phyloP scores from a whole-genome alignment of 2,113 vertebrate genomes.

The Zapornia atra region DNA sequence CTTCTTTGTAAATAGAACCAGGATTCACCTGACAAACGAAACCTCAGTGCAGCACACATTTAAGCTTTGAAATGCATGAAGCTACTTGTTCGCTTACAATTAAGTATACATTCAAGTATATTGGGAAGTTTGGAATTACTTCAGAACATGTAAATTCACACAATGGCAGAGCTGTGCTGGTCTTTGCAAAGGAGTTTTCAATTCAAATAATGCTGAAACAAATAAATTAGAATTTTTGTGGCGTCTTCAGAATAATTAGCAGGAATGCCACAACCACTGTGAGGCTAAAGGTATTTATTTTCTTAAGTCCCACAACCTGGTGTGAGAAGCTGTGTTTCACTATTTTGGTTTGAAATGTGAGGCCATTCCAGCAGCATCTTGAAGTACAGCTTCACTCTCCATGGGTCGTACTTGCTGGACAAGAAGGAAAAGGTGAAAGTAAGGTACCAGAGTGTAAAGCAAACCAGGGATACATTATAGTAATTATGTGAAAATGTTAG shows the following conservation, averaged over 20 bases:
- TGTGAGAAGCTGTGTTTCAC: neutral
- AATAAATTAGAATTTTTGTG: slow-evolving; percentile 42
- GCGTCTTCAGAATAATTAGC: slow-evolving; percentile 59
- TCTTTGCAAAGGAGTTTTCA: slow-evolving; percentile 18
- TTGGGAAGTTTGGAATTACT: neutral
- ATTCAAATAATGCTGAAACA: slow-evolving; percentile 31
- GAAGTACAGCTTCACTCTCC: neutral
- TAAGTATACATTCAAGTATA: neutral
- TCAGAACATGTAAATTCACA: neutral
- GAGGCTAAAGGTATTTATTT: slow-evolving; percentile 21
- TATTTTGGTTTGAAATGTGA: neutral
- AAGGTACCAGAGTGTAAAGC: neutral
- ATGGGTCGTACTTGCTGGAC: neutral
- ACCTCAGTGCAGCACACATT: neutral
- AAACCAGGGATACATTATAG: neutral
- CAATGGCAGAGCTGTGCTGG: neutral
- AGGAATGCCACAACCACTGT: slow-evolving; percentile 33
- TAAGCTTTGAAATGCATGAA: neutral
- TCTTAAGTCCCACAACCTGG: neutral
- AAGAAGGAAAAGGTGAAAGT: neutral
- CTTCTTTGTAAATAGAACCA: neutral
- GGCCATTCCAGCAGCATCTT: neutral
- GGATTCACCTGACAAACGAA: neutral
- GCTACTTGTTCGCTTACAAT: neutral
- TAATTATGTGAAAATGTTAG: neutral